Percentiles rank a stretch among this genome's conserved stretches.
Conservation (phyloP, 2,888 invertebrate species). For the Lochmaea capreae region DNA sequence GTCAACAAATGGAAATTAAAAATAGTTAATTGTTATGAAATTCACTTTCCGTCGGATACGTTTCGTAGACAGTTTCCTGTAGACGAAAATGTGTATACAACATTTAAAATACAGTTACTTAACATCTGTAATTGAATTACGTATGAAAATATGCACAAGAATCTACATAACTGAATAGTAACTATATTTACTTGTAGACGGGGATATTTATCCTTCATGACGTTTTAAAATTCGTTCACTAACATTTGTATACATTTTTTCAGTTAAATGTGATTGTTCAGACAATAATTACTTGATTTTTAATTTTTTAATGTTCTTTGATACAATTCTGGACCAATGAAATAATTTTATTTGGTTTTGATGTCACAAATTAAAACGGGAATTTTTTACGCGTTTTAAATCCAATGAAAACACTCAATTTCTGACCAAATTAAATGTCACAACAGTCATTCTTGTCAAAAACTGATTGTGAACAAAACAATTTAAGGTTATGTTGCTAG, state of each 20-base stretch:
- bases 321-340: too few relatives aligned
- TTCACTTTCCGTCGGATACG: constrained; percentile 27
- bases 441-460: too few relatives aligned
- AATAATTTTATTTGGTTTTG: too few relatives aligned
- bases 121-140: constrained; percentile 36
- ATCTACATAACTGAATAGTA: constrained; percentile 34
- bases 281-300: not conserved
- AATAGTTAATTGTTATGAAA: not conserved
- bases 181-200: constrained; percentile 19
- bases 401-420: too few relatives aligned
- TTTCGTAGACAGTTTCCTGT: constrained; percentile 16
- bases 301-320: too few relatives aligned
- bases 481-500: too few relatives aligned
- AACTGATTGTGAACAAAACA: too few relatives aligned
- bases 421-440: too few relatives aligned
- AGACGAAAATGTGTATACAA: constrained; percentile 29
- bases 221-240: not conserved
- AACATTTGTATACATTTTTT: not conserved
- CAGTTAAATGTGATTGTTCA: not conserved
- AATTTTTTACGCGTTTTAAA: too few relatives aligned
- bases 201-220: constrained; percentile 25
- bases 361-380: too few relatives aligned
- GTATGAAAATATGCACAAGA: constrained; percentile 35
- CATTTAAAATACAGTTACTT: constrained; percentile 35
- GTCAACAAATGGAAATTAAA: too few relatives aligned